These are phyloP conservation scores for Cotesia glomerata DNA, from an alignment of 1,140 invertebrate species.

Conservation along the genomic window DNA sequence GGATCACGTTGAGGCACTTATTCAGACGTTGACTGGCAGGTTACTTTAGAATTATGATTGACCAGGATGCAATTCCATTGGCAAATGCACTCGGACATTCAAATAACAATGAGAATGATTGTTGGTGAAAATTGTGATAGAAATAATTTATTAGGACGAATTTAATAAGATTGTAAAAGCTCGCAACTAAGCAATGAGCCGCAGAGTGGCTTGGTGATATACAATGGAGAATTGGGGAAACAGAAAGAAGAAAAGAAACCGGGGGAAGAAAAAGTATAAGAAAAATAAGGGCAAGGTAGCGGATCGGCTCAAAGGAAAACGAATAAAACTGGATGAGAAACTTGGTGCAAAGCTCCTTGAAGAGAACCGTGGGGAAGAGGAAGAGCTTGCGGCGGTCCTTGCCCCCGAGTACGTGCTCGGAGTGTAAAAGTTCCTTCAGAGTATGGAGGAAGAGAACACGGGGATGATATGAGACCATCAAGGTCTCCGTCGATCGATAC, in stretches of 20 bases:
- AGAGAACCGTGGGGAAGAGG: conserved; percentile 28
- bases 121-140: not conserved
- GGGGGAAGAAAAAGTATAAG: conserved; percentile 32
- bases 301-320: conserved; percentile 6
- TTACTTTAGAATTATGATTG: no score
- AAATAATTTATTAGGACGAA: not conserved
- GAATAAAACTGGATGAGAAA: conserved; percentile 15
- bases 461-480: conserved; percentile 55
- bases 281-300: conserved; percentile 1
- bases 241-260: conserved; percentile 52
- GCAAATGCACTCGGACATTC: no score
- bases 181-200: conserved; percentile 57
- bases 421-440: conserved; percentile 57
- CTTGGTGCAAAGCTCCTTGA: conserved; percentile 3
- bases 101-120: no score
- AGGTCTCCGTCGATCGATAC: conserved; percentile 62
- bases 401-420: conserved; percentile 62
- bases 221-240: not conserved
- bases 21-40: no score
- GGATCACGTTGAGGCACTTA: no score
- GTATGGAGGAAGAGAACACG: conserved; percentile 45
- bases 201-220: conserved; percentile 29
- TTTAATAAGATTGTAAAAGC: conserved; percentile 41
- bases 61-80: no score
- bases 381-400: conserved; percentile 63